These are phyloP conservation scores for Athene cunicularia DNA, from an alignment of 2,113 vertebrate genomes.

Conservation along the genomic window DNA sequence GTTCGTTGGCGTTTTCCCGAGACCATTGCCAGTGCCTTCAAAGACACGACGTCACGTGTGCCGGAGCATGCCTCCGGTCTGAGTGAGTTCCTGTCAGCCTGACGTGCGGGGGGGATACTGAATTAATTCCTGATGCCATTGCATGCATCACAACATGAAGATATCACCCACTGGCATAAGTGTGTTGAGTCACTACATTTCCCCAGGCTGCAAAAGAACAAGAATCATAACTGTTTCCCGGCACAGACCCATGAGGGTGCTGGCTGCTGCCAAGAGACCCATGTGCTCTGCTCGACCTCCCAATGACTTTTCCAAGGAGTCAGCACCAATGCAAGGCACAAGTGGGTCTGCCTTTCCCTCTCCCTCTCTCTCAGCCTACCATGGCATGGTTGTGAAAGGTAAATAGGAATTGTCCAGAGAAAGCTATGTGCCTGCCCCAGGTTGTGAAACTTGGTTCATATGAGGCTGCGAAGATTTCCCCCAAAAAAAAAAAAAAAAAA, in stretches of 20 bases:
- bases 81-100: constrained; percentile 18
- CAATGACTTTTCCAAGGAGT: not conserved
- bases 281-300: not conserved
- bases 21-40: not conserved
- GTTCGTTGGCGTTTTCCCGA: not conserved
- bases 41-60: fast-evolving
- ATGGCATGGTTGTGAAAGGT: not conserved
- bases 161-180: not conserved
- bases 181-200: not conserved
- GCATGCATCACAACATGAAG: not conserved
- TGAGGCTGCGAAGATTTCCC: not conserved
- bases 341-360: not conserved
- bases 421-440: not conserved
- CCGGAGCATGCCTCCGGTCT: not conserved
- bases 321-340: not conserved
- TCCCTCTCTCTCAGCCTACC: not conserved
- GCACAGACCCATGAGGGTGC: not conserved
- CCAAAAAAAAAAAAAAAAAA: not conserved
- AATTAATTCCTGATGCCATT: constrained; percentile 5
- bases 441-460: not conserved
- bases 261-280: not conserved
- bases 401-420: not conserved
- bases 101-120: not conserved
- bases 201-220: not conserved
- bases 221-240: not conserved